These are phyloP conservation scores for Setophaga petechia DNA, from an alignment of 2,113 vertebrate species.

Conservation along the genomic window DNA sequence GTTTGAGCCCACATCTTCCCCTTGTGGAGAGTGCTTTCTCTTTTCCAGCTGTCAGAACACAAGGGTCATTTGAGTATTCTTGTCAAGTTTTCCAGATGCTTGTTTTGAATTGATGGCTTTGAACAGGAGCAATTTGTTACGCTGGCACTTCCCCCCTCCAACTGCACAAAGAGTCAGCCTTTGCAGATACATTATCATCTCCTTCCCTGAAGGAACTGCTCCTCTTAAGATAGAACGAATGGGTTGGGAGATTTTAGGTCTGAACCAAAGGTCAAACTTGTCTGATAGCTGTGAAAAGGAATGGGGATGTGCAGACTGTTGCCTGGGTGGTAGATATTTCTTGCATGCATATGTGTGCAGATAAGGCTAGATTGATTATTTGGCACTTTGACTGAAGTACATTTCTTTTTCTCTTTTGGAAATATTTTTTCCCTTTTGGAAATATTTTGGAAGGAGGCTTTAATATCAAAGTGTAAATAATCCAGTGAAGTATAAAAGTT, in stretches of 20 bases:
- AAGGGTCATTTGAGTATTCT: constrained; percentile 56
- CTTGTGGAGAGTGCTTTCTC: neutral
- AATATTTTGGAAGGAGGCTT: neutral
- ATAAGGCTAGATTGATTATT: neutral
- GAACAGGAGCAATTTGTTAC: constrained; percentile 68
- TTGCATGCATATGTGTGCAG: neutral
- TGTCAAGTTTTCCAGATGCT: constrained; percentile 71
- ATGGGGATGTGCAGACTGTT: neutral
- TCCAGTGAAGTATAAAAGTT: neutral
- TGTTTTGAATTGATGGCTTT: constrained; percentile 69
- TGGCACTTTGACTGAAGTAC: neutral
- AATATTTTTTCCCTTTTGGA: neutral
- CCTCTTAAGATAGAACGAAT: constrained; percentile 25
- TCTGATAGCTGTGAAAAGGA: constrained; percentile 24
- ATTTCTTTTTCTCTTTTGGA: neutral
- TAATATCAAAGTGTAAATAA: neutral
- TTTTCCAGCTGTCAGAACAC: constrained; percentile 45
- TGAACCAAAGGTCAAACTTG: constrained; percentile 53
- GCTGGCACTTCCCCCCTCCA: constrained; percentile 24
- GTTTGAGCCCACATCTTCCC: neutral
- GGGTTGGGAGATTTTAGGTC: constrained; percentile 31
- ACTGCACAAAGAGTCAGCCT: constrained; percentile 21
- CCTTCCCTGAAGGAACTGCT: constrained; percentile 9
- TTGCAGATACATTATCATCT: constrained; percentile 60
- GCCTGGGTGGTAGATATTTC: constrained; percentile 34